A percentile compares a stretch with the other conserved stretches of the same genome.
Evolutionary conservation across 2,888 invertebrate species (phyloP).

Genomic region (Lepidocyrtoides sp.): DNA sequence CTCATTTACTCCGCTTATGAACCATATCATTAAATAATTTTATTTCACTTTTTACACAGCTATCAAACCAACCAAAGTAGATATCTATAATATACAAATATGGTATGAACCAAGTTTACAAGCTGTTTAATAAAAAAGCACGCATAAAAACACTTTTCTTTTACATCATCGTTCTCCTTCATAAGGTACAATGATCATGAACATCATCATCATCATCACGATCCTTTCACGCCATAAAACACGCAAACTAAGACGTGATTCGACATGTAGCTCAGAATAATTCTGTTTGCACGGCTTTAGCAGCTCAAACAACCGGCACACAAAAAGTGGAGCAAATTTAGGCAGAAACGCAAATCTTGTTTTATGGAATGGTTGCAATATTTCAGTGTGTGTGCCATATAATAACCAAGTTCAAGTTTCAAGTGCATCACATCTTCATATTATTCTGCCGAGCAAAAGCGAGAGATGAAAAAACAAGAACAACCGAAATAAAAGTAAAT

Average conservation of each 20-base stretch:
- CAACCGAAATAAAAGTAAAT: too few relatives aligned
- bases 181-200: too few relatives aligned
- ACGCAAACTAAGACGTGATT: slow-evolving; percentile 10
- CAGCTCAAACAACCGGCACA: neutral
- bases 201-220: neutral
- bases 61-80: too few relatives aligned
- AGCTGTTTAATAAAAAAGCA: neutral
- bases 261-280: neutral
- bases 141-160: neutral
- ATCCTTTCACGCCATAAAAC: slow-evolving; percentile 17
- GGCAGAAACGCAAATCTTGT: neutral
- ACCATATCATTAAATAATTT: slow-evolving; percentile 71
- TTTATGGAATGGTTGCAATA: slow-evolving; percentile 9
- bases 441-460: too few relatives aligned
- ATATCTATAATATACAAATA: too few relatives aligned
- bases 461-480: neutral
- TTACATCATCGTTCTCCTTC: neutral
- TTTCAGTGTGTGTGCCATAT: neutral
- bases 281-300: neutral
- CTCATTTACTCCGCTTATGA: slow-evolving; percentile 69
- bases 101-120: neutral
- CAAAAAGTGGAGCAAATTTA: neutral
- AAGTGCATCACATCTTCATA: neutral
- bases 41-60: neutral
- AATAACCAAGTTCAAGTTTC: slow-evolving; percentile 40